phyloP scores from a whole-genome alignment of 1,140 invertebrate genomes.

The Acromyrmex heyeri region DNA sequence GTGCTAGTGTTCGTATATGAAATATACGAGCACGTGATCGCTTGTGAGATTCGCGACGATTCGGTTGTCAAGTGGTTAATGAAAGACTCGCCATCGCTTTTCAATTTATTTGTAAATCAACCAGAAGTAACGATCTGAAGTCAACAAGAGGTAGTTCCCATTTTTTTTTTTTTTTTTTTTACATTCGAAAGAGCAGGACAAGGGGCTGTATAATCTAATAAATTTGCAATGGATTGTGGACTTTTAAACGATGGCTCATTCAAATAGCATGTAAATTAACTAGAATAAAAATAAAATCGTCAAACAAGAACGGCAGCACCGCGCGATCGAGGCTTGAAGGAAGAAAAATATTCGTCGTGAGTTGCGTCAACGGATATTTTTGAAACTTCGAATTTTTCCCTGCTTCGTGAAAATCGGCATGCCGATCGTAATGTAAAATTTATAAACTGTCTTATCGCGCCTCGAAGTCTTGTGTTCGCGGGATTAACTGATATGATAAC shows the following conservation, averaged over 20 bases:
- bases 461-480: not conserved
- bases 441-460: conserved; percentile 11
- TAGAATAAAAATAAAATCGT: conserved; percentile 15
- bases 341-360: conserved; percentile 30
- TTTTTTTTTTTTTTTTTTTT: not conserved
- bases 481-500: conserved; percentile 11
- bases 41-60: not conserved
- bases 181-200: not conserved
- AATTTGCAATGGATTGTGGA: not conserved
- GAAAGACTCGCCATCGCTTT: not conserved
- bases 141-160: not conserved
- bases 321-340: not conserved
- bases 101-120: conserved; percentile 1
- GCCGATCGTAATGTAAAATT: conserved; percentile 14
- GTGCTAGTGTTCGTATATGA: not conserved
- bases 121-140: not conserved
- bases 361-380: conserved; percentile 44
- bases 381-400: conserved; percentile 32
- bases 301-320: not conserved
- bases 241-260: not conserved
- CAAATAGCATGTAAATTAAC: conserved; percentile 27
- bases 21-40: not conserved
- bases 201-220: not conserved
- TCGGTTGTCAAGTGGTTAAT: not conserved
- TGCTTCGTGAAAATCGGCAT: conserved; percentile 5